phyloP scores from a whole-genome alignment of 2,797 vertebrate species.

The Lepilemur septentrionalis region DNA sequence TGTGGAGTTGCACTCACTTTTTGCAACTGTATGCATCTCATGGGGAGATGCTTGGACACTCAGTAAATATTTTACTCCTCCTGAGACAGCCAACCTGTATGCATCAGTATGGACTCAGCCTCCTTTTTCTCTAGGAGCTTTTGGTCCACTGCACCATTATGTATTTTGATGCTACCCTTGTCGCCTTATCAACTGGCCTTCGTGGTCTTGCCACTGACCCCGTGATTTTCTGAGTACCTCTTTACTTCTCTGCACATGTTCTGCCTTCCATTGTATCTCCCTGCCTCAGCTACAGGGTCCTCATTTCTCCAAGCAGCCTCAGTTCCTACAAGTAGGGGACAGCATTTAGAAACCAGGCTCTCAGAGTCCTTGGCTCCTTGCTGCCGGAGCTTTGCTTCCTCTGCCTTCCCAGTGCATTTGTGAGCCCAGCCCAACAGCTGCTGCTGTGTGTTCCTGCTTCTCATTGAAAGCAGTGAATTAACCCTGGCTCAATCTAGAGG shows the following conservation, averaged over 20 bases:
- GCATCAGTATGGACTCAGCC: background rate
- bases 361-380: background rate
- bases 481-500: background rate
- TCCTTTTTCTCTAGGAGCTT: background rate
- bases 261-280: background rate
- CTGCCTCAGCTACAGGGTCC: background rate
- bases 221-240: background rate
- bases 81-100: background rate
- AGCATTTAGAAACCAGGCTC: background rate
- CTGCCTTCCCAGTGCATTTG: background rate
- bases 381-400: background rate
- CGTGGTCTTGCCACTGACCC: background rate
- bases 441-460: background rate
- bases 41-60: background rate
- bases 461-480: background rate
- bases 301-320: background rate
- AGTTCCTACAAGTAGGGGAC: background rate
- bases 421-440: background rate
- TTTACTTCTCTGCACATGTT: background rate
- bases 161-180: background rate
- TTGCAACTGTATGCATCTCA: rapidly evolving
- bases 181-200: background rate
- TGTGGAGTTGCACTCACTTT: background rate
- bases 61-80: background rate
- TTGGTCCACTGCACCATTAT: too few relatives aligned